These are phyloP conservation scores for Sternotherus odoratus DNA, from an alignment of 2,797 vertebrate genomes.

Conservation along the genomic window DNA sequence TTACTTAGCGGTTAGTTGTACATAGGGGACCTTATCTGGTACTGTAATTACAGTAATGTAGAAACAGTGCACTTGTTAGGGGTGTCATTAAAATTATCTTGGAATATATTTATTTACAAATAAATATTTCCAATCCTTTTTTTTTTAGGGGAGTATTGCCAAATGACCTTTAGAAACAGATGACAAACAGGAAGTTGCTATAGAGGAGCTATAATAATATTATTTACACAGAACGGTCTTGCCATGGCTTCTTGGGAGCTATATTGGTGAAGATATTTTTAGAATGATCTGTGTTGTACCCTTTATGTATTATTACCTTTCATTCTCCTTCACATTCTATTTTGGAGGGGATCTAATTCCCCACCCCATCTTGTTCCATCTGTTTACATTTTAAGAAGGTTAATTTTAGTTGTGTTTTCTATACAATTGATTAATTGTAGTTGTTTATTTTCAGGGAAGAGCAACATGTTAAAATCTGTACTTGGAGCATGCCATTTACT, in stretches of 20 bases:
- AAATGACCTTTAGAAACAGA: constrained; percentile 13
- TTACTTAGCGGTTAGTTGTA: constrained; percentile 64
- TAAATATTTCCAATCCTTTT: constrained; percentile 43
- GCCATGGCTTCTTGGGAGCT: background rate
- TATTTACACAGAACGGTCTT: background rate
- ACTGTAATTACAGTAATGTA: constrained; percentile 57
- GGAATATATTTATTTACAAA: constrained; percentile 33
- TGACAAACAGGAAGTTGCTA: background rate
- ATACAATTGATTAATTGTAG: background rate
- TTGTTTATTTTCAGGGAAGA: background rate
- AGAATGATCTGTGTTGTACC: background rate
- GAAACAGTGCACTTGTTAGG: constrained; percentile 43
- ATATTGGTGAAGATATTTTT: background rate
- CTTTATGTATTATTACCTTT: background rate
- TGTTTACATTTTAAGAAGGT: background rate
- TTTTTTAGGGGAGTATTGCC: background rate
- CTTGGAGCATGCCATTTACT: background rate
- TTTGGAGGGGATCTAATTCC: background rate
- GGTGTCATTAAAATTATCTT: constrained; percentile 20
- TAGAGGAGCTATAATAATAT: background rate
- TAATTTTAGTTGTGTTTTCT: background rate
- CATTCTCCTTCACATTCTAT: background rate
- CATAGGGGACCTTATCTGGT: constrained; percentile 39
- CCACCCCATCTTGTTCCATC: background rate
- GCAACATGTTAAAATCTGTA: background rate